Base-by-base conservation (phyloP, 1,140 invertebrate species). In the Aphidius gifuensis region DNA sequence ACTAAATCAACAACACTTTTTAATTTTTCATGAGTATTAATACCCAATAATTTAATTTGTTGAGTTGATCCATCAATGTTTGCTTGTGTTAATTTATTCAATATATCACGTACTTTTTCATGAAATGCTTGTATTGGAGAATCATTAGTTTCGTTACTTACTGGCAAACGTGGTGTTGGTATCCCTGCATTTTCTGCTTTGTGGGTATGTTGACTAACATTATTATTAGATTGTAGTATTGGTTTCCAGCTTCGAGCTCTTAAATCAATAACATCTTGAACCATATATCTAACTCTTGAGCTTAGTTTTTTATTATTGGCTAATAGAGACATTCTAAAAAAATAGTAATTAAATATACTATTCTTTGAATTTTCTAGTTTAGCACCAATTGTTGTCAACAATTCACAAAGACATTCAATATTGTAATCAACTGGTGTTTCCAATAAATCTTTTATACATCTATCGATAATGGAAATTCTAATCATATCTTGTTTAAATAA, bases 81-180 rank as follows among this genome's bases (percentile, higher is more conserved):
- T 74, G 97, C 91, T 1, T 95, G 96, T 0, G 95, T 98, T 39
- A 98, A 80, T 78, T 97, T 98, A 77, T 98, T 98, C 5, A 98
- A 79, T 54, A 97, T 92, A 73, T 92, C 91, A 62, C 93, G 85
- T 57, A 97, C 91, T 68, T 84, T 88, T 71, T 91, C 93, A 67
- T 92, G 88, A 58, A 97, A 75, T 39, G 89, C 87, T 82, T 90
- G 77, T 39, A 86, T 88, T 66, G 89, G 88, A 9, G 79, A 75
- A 48, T 90, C 86, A 6, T 89, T 87, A 53, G 75, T 78, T 65
- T 44, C 66, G 72, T 71, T 75, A 61, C 78, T 72, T 39, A 79
- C 72, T 47, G 83, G 84, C 11, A 85, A 70, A 45, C 85, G 78
- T 2, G 84, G 78, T 2, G 84, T 77, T 16, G 16, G 16, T 16